These are phyloP conservation scores for Hippopotamyrus pictus DNA, from an alignment of 2,797 vertebrate genomes.

Conservation along the genomic window DNA sequence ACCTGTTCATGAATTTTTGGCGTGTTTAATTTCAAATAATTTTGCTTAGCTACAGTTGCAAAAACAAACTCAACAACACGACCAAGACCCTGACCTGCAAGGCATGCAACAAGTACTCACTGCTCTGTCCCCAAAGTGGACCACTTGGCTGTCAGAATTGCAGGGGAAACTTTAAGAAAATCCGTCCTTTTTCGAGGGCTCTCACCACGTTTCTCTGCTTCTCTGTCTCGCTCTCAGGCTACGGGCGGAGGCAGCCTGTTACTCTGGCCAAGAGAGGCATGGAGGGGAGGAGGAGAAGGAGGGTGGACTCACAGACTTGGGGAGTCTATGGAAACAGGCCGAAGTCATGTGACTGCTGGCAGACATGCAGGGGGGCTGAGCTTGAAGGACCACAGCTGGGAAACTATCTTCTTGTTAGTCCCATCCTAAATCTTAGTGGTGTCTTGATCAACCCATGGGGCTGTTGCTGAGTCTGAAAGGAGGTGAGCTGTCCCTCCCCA, in stretches of 20 bases:
- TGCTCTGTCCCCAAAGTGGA: conserved; percentile 25
- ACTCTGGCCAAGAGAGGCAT: conserved; percentile 33
- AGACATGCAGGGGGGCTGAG: neutral
- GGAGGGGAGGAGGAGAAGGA: conserved; percentile 22
- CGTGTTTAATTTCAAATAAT: neutral
- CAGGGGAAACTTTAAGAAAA: conserved; percentile 3
- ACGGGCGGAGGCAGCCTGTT: conserved; percentile 11
- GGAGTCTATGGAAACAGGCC: conserved; percentile 50
- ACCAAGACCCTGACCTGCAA: neutral
- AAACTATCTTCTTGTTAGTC: neutral
- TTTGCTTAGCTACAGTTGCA: neutral
- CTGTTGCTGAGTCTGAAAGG: neutral
- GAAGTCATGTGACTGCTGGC: conserved; percentile 39
- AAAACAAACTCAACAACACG: neutral
- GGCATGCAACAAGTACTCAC: conserved; percentile 49
- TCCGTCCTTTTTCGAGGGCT: conserved; percentile 4
- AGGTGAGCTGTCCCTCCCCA: neutral
- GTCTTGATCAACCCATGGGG: neutral
- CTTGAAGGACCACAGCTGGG: neutral
- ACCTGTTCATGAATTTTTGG: neutral
- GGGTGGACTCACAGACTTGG: conserved; percentile 21
- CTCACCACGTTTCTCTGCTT: neutral
- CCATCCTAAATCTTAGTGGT: neutral
- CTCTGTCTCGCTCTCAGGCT: conserved; percentile 27
- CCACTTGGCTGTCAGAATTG: conserved; percentile 22